A percentile compares a stretch with the other conserved stretches of the same genome.
These are phyloP conservation scores for Mycetomoellerius zeteki DNA, from an alignment of 1,140 invertebrate genomes.

Conservation along the genomic window DNA sequence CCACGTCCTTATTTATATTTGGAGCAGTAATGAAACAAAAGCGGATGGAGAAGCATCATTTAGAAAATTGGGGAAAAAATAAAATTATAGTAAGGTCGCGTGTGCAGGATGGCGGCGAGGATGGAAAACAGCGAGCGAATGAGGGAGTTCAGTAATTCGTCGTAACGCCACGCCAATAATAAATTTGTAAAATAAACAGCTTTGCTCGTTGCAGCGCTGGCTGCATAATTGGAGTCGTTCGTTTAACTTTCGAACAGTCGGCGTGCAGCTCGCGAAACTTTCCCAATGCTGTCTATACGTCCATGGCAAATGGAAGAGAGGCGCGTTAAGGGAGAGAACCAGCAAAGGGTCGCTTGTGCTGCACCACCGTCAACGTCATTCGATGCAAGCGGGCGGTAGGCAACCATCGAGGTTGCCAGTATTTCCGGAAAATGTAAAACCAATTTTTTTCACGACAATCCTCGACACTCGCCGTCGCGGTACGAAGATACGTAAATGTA, in stretches of 20 bases:
- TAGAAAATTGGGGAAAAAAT: constrained; percentile 35
- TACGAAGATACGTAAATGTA: constrained; percentile 47
- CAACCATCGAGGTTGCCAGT: constrained; percentile 4
- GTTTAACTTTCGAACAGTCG: constrained; percentile 81
- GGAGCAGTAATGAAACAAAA: background rate
- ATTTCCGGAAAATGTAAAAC: constrained; percentile 56
- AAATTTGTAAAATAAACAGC: constrained; percentile 83
- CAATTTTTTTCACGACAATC: constrained; percentile 39
- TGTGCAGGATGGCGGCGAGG: background rate
- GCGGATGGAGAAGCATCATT: constrained; percentile 20
- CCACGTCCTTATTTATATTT: constrained; percentile 3
- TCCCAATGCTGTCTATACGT: constrained; percentile 72
- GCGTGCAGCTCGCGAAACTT: constrained; percentile 77
- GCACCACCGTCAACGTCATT: constrained; percentile 21
- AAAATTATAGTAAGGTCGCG: constrained; percentile 3
- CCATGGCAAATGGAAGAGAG: constrained; percentile 50
- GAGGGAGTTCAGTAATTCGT: constrained; percentile 74
- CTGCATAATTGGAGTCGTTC: constrained; percentile 83
- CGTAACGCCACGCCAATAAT: constrained; percentile 78
- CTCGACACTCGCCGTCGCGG: background rate
- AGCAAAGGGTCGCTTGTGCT: background rate
- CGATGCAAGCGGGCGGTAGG: constrained; percentile 3
- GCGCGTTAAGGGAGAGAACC: constrained; percentile 46
- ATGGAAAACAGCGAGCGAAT: constrained; percentile 32
- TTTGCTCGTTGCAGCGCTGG: constrained; percentile 72